Percentiles rank a stretch among this genome's conserved stretches.
These are phyloP conservation scores for Scaptomyza flava DNA, from an alignment of 2,888 invertebrate species.

Conservation along the genomic window DNA sequence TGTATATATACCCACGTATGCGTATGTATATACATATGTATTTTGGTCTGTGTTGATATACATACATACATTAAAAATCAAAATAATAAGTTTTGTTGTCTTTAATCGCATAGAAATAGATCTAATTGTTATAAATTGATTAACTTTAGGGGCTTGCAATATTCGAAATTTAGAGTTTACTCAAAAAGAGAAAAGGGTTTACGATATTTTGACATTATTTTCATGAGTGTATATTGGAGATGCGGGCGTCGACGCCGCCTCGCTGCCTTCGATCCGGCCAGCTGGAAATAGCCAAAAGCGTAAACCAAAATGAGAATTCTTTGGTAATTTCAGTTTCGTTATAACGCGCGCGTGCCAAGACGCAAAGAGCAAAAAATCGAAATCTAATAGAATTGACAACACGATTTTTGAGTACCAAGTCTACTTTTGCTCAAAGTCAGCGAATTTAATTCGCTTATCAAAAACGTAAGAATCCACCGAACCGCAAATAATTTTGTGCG, in stretches of 20 bases:
- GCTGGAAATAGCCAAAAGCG: constrained; percentile 46
- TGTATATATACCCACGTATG: constrained; percentile 5
- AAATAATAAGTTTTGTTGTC: constrained; percentile 18
- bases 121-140: neutral
- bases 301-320: constrained; percentile 60
- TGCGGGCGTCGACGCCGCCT: constrained; percentile 34
- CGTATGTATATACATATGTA: neutral
- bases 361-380: constrained; percentile 48
- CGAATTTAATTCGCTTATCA: constrained; percentile 30
- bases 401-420: constrained; percentile 26
- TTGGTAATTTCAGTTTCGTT: constrained; percentile 80
- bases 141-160: too few relatives aligned
- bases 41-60: neutral
- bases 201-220: too few relatives aligned
- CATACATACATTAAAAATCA: constrained; percentile 1
- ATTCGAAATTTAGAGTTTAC: neutral
- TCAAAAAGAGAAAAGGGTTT: neutral
- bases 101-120: neutral
- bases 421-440: constrained; percentile 27
- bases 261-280: constrained; percentile 27
- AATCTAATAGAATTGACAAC: constrained; percentile 24
- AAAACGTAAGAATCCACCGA: constrained; percentile 37
- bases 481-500: constrained; percentile 12
- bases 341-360: constrained; percentile 77
- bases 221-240: constrained; percentile 11